Percentiles rank a stretch among this genome's conserved stretches.
Evolutionary conservation across 1,140 invertebrate species (phyloP).

Genomic region (Yoshiicerus persimilis): DNA sequence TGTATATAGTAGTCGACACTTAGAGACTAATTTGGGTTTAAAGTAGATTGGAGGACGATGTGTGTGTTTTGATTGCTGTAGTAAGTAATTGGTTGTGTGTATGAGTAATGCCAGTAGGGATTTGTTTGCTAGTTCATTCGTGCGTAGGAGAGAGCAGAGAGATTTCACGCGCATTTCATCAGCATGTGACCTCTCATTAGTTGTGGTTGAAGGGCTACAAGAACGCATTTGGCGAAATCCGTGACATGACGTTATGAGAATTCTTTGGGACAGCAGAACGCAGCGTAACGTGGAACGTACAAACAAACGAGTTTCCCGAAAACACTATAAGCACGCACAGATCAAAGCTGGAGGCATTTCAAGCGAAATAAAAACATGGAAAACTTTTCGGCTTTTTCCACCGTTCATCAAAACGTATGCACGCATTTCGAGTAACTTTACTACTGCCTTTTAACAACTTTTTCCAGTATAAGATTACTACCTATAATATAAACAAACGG

Average conservation of each 20-base stretch:
- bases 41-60: not conserved
- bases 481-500: not conserved
- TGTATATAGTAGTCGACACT: no score
- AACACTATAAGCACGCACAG: not conserved
- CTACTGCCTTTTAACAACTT: not conserved
- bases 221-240: not conserved
- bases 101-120: not conserved
- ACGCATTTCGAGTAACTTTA: not conserved
- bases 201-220: not conserved
- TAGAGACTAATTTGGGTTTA: no score
- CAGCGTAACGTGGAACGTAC: no score
- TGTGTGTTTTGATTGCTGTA: not conserved
- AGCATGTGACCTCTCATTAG: slow-evolving; percentile 11
- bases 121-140: not conserved
- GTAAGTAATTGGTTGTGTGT: not conserved
- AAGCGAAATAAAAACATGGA: not conserved
- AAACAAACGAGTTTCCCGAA: not conserved
- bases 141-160: not conserved
- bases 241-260: not conserved
- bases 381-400: not conserved
- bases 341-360: not conserved
- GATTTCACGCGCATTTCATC: not conserved
- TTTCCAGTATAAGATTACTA: not conserved
- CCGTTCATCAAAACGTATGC: not conserved
- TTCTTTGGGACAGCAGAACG: not conserved